These are phyloP conservation scores for Geococcyx californianus DNA, from an alignment of 2,113 vertebrate species.

Conservation along the genomic window DNA sequence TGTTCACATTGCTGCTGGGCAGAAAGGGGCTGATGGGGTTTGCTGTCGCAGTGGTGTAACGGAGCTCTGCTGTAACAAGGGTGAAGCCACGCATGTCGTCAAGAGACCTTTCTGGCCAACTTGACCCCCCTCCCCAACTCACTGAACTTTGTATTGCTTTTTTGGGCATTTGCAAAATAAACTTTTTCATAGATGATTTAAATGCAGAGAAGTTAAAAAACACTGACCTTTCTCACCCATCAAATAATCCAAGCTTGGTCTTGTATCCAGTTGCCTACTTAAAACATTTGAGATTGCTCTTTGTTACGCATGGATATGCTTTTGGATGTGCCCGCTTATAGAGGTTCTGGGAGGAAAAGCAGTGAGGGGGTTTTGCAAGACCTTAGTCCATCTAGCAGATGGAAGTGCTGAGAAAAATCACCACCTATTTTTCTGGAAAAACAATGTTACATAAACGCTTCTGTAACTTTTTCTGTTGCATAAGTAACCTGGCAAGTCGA, in stretches of 20 bases:
- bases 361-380: constrained; percentile 38
- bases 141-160: constrained; percentile 53
- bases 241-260: constrained; percentile 39
- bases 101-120: neutral
- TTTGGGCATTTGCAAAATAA: constrained; percentile 48
- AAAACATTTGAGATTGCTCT: constrained; percentile 40
- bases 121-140: neutral
- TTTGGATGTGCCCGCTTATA: neutral
- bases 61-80: neutral
- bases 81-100: neutral
- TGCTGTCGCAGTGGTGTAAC: rapidly evolving
- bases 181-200: constrained; percentile 47
- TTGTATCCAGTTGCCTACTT: neutral
- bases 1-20: neutral
- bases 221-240: constrained; percentile 60
- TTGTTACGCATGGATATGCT: neutral
- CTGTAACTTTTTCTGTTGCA: constrained; percentile 66
- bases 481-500: constrained; percentile 70
- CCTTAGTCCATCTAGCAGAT: constrained; percentile 25
- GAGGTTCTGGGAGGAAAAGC: neutral
- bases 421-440: constrained; percentile 52
- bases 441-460: constrained; percentile 53
- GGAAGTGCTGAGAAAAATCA: constrained; percentile 33
- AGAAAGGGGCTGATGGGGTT: neutral
- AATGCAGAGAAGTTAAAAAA: constrained; percentile 55